A percentile compares a stretch with the other conserved stretches of the same genome.
phyloP scores from a whole-genome alignment of 2,113 vertebrate species.

The Gasterosteus nipponicus region DNA sequence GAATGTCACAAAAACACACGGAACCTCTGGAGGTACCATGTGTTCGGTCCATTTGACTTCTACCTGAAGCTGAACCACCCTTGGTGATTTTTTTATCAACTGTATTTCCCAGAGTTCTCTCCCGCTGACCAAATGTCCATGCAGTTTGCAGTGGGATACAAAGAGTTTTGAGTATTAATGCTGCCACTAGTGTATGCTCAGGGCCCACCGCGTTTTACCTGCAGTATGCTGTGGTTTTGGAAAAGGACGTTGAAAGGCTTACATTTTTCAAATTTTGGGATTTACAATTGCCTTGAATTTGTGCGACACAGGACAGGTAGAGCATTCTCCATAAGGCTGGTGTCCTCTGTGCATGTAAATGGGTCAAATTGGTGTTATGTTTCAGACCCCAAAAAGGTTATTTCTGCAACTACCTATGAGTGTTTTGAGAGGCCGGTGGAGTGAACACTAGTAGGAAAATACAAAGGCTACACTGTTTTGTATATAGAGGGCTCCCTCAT shows the following conservation, averaged over 20 bases:
- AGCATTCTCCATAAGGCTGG: conserved; percentile 11
- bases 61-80: conserved; percentile 16
- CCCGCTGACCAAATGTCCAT: background rate
- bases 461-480: background rate
- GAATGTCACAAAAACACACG: background rate
- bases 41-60: conserved; percentile 5
- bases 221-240: conserved; percentile 8
- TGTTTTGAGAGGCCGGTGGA: background rate
- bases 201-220: conserved; percentile 35
- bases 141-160: background rate
- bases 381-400: background rate
- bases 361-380: conserved; percentile 2
- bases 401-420: background rate
- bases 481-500: background rate
- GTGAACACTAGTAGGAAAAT: background rate
- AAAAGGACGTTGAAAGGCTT: conserved; percentile 41
- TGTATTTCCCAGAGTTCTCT: background rate
- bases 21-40: background rate
- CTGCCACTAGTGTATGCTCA: conserved; percentile 1
- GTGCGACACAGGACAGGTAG: conserved; percentile 38
- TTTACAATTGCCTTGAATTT: conserved; percentile 52
- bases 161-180: background rate
- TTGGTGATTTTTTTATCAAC: background rate
- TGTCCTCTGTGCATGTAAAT: background rate
- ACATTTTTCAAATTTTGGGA: conserved; percentile 33